A percentile compares a stretch with the other conserved stretches of the same genome.
Evolutionary conservation across 53 echinoderm and acorn worm species (phyloP).

Genomic region (Luidia sarsii): DNA sequence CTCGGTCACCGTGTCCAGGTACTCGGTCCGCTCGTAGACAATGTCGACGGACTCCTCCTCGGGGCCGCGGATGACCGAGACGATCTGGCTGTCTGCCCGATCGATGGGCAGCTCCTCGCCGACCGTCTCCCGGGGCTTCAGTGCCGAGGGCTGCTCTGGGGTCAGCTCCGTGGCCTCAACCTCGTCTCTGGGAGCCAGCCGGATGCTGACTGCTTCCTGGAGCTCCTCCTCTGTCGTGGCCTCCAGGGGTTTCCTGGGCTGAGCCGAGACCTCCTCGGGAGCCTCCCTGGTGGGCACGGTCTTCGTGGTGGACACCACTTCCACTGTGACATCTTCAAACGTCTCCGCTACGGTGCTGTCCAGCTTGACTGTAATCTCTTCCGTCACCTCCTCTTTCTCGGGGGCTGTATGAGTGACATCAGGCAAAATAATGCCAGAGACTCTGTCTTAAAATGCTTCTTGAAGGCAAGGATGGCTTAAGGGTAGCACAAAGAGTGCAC

Average conservation of each 20-base stretch:
- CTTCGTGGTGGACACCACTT: slow-evolving; percentile 24
- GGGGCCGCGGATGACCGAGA: slow-evolving; percentile 34
- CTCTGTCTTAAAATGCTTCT: too few species aligned
- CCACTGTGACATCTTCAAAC: slow-evolving; percentile 29
- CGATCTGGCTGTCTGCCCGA: slow-evolving; percentile 33
- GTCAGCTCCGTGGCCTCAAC: slow-evolving; percentile 30
- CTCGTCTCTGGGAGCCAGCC: slow-evolving; percentile 40
- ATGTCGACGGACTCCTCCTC: slow-evolving; percentile 15
- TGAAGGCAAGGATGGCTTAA: too few species aligned
- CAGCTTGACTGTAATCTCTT: slow-evolving; percentile 16
- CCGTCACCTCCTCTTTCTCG: slow-evolving; percentile 35
- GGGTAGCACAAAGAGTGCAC: too few species aligned
- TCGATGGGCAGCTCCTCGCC: slow-evolving; percentile 38
- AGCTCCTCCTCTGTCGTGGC: slow-evolving; percentile 67
- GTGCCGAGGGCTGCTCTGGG: slow-evolving; percentile 30
- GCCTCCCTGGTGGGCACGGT: slow-evolving; percentile 49
- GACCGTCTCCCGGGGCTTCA: slow-evolving; percentile 27
- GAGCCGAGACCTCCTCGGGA: slow-evolving; percentile 58
- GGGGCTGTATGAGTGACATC: too few species aligned
- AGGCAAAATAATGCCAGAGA: too few species aligned
- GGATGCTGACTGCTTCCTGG: slow-evolving; percentile 61
- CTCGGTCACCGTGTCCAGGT: slow-evolving; percentile 60
- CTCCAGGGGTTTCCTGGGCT: slow-evolving; percentile 62
- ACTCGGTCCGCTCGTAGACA: slow-evolving; percentile 42
- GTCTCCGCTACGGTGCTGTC: slow-evolving; percentile 23